Conservation (phyloP, 2,888 invertebrate species). For the Thereva nobilitata region DNA sequence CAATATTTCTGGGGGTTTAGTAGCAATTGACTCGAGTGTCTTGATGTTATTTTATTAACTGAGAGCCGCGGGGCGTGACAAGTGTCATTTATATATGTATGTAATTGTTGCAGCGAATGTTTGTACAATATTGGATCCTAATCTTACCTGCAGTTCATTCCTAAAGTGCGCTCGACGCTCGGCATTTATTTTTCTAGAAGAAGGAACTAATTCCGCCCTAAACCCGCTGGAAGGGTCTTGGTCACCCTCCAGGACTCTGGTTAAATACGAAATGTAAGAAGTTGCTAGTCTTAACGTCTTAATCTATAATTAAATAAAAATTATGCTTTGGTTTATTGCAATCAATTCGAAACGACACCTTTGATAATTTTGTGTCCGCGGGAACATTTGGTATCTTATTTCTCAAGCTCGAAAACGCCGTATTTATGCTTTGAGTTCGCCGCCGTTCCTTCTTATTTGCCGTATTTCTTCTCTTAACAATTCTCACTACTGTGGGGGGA, state of each 20-base stretch:
- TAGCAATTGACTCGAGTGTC: too few relatives aligned
- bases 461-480: constrained; percentile 81
- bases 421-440: constrained; percentile 92
- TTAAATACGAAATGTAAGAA: constrained; percentile 89
- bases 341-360: constrained; percentile 62
- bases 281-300: constrained; percentile 93
- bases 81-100: too few relatives aligned
- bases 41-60: too few relatives aligned
- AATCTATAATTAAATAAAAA: constrained; percentile 64
- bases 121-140: neutral
- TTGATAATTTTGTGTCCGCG: constrained; percentile 91
- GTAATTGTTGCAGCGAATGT: neutral
- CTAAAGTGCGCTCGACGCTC: constrained; percentile 51
- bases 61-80: too few relatives aligned
- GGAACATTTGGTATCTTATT: constrained; percentile 97
- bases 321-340: neutral
- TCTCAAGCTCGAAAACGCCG: constrained; percentile 87
- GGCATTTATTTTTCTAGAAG: constrained; percentile 54
- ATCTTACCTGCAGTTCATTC: constrained; percentile 51
- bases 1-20: too few relatives aligned
- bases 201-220: constrained; percentile 77
- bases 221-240: constrained; percentile 83
- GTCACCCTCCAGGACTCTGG: constrained; percentile 85
- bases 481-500: constrained; percentile 59
- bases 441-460: constrained; percentile 94